A percentile compares a stretch with the other conserved stretches of the same genome.
These are phyloP conservation scores for Laticauda laticaudata DNA, from an alignment of 2,113 vertebrate species.

Conservation along the genomic window DNA sequence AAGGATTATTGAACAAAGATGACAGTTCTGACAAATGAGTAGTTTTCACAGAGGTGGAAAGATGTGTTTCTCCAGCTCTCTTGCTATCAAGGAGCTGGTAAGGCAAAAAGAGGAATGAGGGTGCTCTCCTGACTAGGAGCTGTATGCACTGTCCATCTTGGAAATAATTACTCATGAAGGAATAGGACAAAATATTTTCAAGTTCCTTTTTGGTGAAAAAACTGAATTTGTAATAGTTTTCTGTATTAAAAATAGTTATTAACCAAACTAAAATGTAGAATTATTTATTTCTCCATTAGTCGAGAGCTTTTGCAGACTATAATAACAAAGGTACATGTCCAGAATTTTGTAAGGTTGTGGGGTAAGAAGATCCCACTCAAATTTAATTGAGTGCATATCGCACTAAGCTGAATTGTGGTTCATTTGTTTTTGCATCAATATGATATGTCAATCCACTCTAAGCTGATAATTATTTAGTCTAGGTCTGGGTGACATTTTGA, in stretches of 20 bases:
- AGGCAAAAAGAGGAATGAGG: neutral
- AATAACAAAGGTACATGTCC: neutral
- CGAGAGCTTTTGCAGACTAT: neutral
- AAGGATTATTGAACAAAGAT: neutral
- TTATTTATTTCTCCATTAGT: neutral
- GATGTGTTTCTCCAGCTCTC: neutral
- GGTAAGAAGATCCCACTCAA: neutral
- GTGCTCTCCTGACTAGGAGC: neutral
- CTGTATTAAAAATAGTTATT: neutral
- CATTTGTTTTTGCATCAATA: neutral
- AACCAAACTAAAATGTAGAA: neutral
- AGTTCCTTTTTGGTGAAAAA: neutral
- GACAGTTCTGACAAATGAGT: neutral
- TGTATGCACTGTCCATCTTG: neutral
- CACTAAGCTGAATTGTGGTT: neutral
- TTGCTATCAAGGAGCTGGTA: neutral
- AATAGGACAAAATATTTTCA: neutral
- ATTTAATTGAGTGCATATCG: neutral
- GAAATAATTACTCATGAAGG: neutral
- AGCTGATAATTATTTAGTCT: neutral
- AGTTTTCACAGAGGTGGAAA: neutral
- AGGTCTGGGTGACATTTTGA: neutral
- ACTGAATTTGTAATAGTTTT: neutral
- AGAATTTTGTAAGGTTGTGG: neutral
- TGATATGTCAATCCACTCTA: neutral